Conservation (phyloP, 2,888 invertebrate species). For the Lasioglossum leucozonium region DNA sequence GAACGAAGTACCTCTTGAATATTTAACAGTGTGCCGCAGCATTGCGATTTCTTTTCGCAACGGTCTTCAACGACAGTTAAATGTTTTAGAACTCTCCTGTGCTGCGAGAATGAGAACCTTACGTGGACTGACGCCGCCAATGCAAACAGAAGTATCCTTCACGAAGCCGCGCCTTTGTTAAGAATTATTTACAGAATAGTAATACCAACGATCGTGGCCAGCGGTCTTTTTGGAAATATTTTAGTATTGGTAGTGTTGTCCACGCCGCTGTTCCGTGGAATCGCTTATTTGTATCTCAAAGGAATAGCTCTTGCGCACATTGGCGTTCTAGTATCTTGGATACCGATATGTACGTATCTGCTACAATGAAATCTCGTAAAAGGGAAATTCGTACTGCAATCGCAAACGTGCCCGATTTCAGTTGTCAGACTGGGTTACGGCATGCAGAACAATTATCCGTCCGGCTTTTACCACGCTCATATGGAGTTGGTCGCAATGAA, state of each 20-base stretch:
- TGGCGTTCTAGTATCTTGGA: slow-evolving; percentile 63
- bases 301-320: slow-evolving; percentile 61
- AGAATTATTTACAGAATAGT: slow-evolving; percentile 49
- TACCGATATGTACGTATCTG: slow-evolving; percentile 67
- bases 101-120: slow-evolving; percentile 58
- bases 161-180: slow-evolving; percentile 23
- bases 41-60: background rate
- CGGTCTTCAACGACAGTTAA: background rate
- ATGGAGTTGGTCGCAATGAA: slow-evolving; percentile 60
- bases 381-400: background rate
- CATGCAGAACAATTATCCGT: slow-evolving; percentile 58
- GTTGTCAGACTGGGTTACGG: slow-evolving; percentile 59
- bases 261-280: slow-evolving; percentile 58
- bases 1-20: background rate
- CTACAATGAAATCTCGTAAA: background rate
- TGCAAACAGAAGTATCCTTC: slow-evolving; percentile 19
- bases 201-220: slow-evolving; percentile 54
- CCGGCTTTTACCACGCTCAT: slow-evolving; percentile 64
- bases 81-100: slow-evolving; percentile 56
- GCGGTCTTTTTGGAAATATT: slow-evolving; percentile 59
- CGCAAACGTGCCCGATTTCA: slow-evolving; percentile 42
- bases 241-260: slow-evolving; percentile 58
- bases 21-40: background rate
- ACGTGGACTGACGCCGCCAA: slow-evolving; percentile 26
- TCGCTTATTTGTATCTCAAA: slow-evolving; percentile 61